phyloP scores from a whole-genome alignment of 2,888 invertebrate genomes.

The Parascotia fuliginaria region DNA sequence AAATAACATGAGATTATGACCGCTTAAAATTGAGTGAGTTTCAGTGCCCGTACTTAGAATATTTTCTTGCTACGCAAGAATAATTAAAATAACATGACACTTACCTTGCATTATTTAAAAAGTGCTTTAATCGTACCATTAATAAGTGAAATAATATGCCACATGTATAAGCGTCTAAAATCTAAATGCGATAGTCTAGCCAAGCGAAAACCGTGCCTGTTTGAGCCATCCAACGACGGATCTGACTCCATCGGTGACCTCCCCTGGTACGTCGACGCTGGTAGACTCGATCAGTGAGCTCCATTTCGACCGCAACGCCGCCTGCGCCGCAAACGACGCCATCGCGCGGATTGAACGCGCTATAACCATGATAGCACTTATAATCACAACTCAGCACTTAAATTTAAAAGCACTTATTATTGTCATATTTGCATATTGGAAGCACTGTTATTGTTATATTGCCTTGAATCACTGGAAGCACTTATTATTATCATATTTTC shows the following conservation, averaged over 20 bases:
- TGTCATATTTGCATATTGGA: slow-evolving; percentile 4
- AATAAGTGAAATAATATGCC: no score
- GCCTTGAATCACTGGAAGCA: background rate
- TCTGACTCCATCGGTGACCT: slow-evolving; percentile 90
- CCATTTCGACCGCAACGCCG: slow-evolving; percentile 90
- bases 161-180: background rate
- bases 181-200: background rate
- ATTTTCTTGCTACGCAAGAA: no score
- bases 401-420: background rate
- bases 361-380: slow-evolving; percentile 20
- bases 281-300: slow-evolving; percentile 90
- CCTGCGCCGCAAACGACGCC: slow-evolving; percentile 90
- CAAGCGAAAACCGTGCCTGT: slow-evolving; percentile 85
- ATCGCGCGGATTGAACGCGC: slow-evolving; percentile 74
- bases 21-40: no score
- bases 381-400: slow-evolving; percentile 8
- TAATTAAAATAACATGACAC: no score
- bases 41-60: no score
- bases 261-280: slow-evolving; percentile 87
- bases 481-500: background rate
- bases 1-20: no score
- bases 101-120: no score
- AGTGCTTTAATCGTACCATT: no score
- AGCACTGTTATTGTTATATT: background rate
- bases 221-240: slow-evolving; percentile 94